Percentiles rank a stretch among this genome's conserved stretches.
Evolutionary conservation across 2,113 vertebrate genomes (phyloP).

Genomic region (Suncus etruscus): DNA sequence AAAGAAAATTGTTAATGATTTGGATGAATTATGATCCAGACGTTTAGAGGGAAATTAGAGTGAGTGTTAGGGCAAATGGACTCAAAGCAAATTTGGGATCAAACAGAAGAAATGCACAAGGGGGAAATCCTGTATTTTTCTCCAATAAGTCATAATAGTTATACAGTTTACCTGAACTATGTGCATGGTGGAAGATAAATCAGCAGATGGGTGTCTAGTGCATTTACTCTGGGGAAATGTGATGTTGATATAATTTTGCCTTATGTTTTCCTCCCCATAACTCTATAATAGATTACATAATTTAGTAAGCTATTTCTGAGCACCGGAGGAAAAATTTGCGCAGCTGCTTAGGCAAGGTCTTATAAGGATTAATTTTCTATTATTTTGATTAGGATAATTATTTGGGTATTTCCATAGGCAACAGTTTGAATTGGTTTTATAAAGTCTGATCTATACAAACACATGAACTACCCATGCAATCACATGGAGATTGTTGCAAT

Average conservation of each 20-base stretch:
- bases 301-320: conserved; percentile 26
- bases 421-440: conserved; percentile 45
- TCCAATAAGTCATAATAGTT: conserved; percentile 69
- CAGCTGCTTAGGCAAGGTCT: conserved; percentile 2
- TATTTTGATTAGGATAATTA: conserved; percentile 57
- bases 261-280: background rate
- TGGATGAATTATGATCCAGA: conserved; percentile 67
- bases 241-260: conserved; percentile 21
- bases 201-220: conserved; percentile 1
- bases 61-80: conserved; percentile 13
- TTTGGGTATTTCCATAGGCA: conserved; percentile 27
- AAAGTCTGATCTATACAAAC: background rate
- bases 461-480: background rate
- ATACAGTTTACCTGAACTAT: conserved; percentile 54
- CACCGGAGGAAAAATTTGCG: background rate
- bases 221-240: conserved; percentile 29
- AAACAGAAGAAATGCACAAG: conserved; percentile 15
- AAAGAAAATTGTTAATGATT: conserved; percentile 78
- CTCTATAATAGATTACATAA: conserved; percentile 16
- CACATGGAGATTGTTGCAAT: background rate
- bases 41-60: conserved; percentile 66
- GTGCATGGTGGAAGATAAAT: conserved; percentile 43
- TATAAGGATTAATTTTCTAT: conserved; percentile 54
- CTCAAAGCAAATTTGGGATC: conserved; percentile 64
- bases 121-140: conserved; percentile 50